Base-by-base conservation (phyloP, 37 sponge, comb jelly and placozoan genomes). In the Chondrosia reniformis region DNA sequence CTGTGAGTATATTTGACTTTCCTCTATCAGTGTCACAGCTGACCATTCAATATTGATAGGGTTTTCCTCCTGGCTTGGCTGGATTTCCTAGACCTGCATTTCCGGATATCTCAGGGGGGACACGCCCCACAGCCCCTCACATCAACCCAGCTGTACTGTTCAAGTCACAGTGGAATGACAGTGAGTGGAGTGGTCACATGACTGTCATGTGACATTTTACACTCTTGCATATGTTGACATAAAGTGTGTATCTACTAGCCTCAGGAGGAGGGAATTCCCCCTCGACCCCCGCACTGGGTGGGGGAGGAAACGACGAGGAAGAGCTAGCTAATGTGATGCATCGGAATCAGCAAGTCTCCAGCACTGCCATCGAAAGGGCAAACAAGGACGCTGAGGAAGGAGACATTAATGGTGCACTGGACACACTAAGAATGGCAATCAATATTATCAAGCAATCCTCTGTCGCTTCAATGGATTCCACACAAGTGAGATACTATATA, bases 141-240 rank as follows among this genome's bases (percentile, higher is more conserved):
- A 86, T 95, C 42, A 95, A 95, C 75, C 96, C 96, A 0, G 96
- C 96, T 44, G 91, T 95, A 89, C 80, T 95, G 43, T 88, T 85
- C 36, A 87, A 87, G 41, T 45, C 57, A 19, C 79, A 74, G 64
- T 79, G 76, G 80, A 25, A 33, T 73, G 59, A 81, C 65, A 43
- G 65, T 63, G n/a, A 79, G 10, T 33, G 27, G 41, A 54, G 76
- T 79, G 33, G 4, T 36, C 15, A 49, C 15, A 19, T 10, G 10
- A 15, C 15, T 49, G 15, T 15, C 52, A 49, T 49, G 52, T 52
- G 55, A 13, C 10, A 45, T 12, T 13, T 46, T 27, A 49, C 15
- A 15, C 15, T 10, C 52, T 49, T 10, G 10, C 52, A 49, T 49
- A 15, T 49, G 52, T 19, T 49, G 52, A 19, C 52, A 49, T 49